Base-by-base conservation (phyloP, 2,888 invertebrate genomes). In the Mayetiola destructor region DNA sequence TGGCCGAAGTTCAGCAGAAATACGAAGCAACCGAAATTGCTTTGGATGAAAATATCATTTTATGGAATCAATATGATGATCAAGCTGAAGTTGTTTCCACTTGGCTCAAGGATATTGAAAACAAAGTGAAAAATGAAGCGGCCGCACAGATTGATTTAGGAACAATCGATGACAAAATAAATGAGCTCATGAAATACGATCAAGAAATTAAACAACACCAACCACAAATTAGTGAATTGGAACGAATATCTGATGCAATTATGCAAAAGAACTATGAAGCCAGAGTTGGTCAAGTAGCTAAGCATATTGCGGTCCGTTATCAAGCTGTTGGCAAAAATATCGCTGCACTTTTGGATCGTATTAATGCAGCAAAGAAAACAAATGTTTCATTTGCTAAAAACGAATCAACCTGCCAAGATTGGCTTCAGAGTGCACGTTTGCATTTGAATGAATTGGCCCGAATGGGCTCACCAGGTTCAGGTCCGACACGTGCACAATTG, bases 61-160 rank as follows among this genome's bases (percentile, higher is more conserved):
- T 87, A 10, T 91, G 90, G 85, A 81, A 84, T 63, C 80, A 84
- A 61, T 92, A 91, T 67, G 91, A 93, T 67, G 73, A 75, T 9
- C 74, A 82, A 20, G 81, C 85, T 56, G 91, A 90, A 64, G 79
- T 78, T 60, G 77, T 89, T 2, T 78, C 83, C 0, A 76, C 79
- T 9, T 88, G 87, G 86, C 67, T 92, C 20, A 86, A 87, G 67
- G 84, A 85, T 56, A 81, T 82, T 60, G 91, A 92, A 73, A 82
- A 80, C 59, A 80, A 77, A 66, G 81, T 87, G 0, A 78, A 88
- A 66, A 69, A 76, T 32, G 88, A 90, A 72, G 81, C 85, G 9
- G 80, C 83, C 4, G 80, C 78, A 60, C 80, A 87, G 64, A 73
- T 87, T 0, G 82, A 82, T 63, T 67, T 88, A 16, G 75, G 79